Percentiles rank a stretch among this genome's conserved stretches.
Conservation (phyloP, 2,113 vertebrate species). For the Cyprinodon tularosa region DNA sequence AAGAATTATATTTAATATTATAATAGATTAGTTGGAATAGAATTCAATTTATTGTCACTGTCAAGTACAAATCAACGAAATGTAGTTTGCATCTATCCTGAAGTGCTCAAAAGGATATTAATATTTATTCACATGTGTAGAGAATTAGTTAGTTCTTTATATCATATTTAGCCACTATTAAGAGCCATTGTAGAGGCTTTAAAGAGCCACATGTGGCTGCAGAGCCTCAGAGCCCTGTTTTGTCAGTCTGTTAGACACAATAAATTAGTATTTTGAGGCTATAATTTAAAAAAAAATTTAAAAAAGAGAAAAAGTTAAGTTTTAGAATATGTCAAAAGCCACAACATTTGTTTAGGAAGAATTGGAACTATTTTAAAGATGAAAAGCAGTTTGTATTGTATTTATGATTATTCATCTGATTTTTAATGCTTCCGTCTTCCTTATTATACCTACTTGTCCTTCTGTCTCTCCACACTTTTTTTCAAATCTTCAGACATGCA, state of each 20-base stretch:
- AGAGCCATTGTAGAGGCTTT: no score
- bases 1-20: no score
- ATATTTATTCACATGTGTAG: no score
- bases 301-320: neutral
- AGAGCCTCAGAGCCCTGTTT: no score
- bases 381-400: neutral
- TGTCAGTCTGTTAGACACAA: neutral
- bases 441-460: neutral
- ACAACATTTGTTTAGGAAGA: neutral
- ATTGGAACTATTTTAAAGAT: neutral
- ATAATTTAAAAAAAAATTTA: neutral
- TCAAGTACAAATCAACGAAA: no score
- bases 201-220: no score
- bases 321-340: neutral
- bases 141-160: no score
- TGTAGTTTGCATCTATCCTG: no score
- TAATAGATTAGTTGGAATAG: no score
- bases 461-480: neutral
- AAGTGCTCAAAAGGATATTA: no score
- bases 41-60: no score
- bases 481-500: slow-evolving; percentile 43
- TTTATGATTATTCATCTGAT: neutral
- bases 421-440: slow-evolving; percentile 2
- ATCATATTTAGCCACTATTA: no score
- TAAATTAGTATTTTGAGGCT: neutral